Evolutionary conservation across 2,888 invertebrate genomes (phyloP).

Genomic region (Apotomis betuletana): DNA sequence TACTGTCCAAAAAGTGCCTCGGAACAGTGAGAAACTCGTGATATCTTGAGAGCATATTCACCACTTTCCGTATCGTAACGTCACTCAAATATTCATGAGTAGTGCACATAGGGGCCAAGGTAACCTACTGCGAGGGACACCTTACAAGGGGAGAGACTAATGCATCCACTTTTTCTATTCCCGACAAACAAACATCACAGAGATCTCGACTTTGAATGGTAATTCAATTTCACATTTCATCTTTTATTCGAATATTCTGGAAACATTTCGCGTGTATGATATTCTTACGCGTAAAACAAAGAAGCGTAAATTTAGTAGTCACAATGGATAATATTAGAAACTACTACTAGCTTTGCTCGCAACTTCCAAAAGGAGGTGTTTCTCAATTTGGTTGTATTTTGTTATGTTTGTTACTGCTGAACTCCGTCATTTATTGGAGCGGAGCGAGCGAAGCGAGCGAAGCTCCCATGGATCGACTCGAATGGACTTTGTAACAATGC

Average conservation of each 20-base stretch:
- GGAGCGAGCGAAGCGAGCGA: too few relatives aligned
- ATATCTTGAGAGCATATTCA: conserved; percentile 57
- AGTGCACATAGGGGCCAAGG: conserved; percentile 66
- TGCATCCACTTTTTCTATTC: conserved; percentile 70
- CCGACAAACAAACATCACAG: conserved; percentile 74
- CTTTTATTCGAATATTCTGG: conserved; percentile 51
- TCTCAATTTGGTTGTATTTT: too few relatives aligned
- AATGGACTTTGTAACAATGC: too few relatives aligned
- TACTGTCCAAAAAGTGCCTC: conserved; percentile 37
- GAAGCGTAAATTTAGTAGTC: neutral
- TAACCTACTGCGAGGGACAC: conserved; percentile 53
- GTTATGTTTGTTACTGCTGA: too few relatives aligned
- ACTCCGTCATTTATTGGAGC: too few relatives aligned
- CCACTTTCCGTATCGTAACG: conserved; percentile 62
- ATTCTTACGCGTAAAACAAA: conserved; percentile 9
- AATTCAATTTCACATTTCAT: conserved; percentile 72
- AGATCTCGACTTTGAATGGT: conserved; percentile 65
- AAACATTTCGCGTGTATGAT: conserved; percentile 44
- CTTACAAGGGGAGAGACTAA: conserved; percentile 64
- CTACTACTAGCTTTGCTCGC: too few relatives aligned
- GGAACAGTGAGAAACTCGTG: conserved; percentile 38
- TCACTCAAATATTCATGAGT: conserved; percentile 75
- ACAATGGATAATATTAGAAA: neutral
- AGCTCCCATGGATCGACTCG: too few relatives aligned
- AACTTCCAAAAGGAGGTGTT: too few relatives aligned